A percentile compares a stretch with the other conserved stretches of the same genome.
Conservation (phyloP, 2,888 invertebrate genomes). For the Bruchidius siliquastri region DNA sequence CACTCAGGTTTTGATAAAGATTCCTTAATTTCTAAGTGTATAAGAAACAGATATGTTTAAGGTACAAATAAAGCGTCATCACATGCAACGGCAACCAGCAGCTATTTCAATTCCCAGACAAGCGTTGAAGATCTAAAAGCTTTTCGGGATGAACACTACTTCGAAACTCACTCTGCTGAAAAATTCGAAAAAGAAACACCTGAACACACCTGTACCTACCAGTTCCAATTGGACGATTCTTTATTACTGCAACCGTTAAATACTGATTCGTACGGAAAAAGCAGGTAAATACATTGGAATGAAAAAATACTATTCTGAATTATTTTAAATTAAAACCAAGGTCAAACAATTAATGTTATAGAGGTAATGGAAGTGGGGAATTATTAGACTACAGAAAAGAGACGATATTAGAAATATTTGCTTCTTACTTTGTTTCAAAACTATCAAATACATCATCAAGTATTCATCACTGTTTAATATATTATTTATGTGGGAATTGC, state of each 20-base stretch:
- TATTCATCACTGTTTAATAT: too few species aligned
- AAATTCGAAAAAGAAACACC: slow-evolving; percentile 19
- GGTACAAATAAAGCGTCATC: not conserved
- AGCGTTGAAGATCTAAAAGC: slow-evolving; percentile 6
- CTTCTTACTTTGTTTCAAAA: too few species aligned
- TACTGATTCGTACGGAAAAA: slow-evolving; percentile 46
- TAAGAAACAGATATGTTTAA: too few species aligned
- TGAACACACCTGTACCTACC: slow-evolving; percentile 52
- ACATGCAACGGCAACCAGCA: not conserved
- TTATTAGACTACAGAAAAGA: too few species aligned
- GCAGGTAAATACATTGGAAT: slow-evolving; percentile 32
- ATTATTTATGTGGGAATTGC: too few species aligned
- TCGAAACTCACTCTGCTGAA: slow-evolving; percentile 46
- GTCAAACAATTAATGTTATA: too few species aligned
- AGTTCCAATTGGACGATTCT: slow-evolving; percentile 55
- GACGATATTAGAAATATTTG: too few species aligned
- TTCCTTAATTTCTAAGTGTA: too few species aligned
- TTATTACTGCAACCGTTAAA: slow-evolving; percentile 54
- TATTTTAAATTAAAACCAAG: too few species aligned
- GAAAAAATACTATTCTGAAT: not conserved
- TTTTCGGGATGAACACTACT: slow-evolving; percentile 56
- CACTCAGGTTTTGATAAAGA: too few species aligned
- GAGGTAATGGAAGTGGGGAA: too few species aligned
- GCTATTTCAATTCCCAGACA: not conserved
- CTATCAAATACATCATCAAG: too few species aligned